A percentile compares a stretch with the other conserved stretches of the same genome.
phyloP scores from a whole-genome alignment of 2,888 invertebrate genomes.

The Eristalinus aeneus region DNA sequence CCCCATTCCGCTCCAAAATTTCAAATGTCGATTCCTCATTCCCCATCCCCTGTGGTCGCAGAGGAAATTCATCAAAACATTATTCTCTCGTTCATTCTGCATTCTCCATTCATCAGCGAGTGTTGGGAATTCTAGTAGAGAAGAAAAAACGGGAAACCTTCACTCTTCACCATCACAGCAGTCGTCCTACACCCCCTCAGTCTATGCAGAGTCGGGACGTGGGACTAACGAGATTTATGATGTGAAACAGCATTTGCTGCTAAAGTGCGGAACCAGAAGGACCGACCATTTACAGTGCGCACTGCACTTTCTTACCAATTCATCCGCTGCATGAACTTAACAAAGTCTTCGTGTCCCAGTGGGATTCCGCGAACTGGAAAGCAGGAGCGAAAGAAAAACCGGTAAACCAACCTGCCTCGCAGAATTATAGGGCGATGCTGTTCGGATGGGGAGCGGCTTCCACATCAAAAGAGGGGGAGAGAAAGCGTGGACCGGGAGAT shows the following conservation, averaged over 20 bases:
- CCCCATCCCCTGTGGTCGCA: constrained; percentile 47
- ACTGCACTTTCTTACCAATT: constrained; percentile 69
- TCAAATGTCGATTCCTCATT: constrained; percentile 54
- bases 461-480: too few relatives aligned
- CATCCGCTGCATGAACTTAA: constrained; percentile 58
- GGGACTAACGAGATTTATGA: constrained; percentile 70
- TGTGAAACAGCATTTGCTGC: constrained; percentile 70
- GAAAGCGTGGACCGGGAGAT: constrained; percentile 22
- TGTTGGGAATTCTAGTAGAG: constrained; percentile 19
- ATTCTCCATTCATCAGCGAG: constrained; percentile 56
- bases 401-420: constrained; percentile 23
- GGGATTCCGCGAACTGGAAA: constrained; percentile 18
- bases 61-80: constrained; percentile 65
- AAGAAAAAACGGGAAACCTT: constrained; percentile 1
- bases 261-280: constrained; percentile 68
- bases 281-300: constrained; percentile 67
- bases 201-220: constrained; percentile 28
- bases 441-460: constrained; percentile 14
- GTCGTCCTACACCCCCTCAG: not conserved
- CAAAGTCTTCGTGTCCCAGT: constrained; percentile 21
- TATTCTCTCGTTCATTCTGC: constrained; percentile 48
- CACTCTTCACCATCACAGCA: constrained; percentile 27
- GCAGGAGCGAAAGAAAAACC: not conserved
- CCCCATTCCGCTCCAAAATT: not conserved
- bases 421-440: constrained; percentile 40